Evolutionary conservation across 2,888 invertebrate genomes (phyloP).

Genomic region (Marasmarcha lunaedactyla): DNA sequence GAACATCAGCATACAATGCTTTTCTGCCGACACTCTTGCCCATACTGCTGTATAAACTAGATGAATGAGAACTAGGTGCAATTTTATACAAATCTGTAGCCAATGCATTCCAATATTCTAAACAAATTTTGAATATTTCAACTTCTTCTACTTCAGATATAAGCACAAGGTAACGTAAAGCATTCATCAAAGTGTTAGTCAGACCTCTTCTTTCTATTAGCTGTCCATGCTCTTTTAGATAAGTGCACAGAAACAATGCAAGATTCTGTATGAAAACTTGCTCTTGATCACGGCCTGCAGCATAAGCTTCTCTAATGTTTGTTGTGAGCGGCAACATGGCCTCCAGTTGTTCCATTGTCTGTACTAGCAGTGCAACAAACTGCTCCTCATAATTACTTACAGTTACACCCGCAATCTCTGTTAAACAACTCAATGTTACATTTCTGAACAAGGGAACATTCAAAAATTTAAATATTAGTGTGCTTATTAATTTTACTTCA

Average conservation of each 20-base stretch:
- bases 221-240: constrained; percentile 94
- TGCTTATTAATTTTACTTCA: constrained; percentile 96
- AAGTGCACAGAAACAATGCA: constrained; percentile 96
- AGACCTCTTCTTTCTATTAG: constrained; percentile 86
- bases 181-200: constrained; percentile 82
- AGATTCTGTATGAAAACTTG: constrained; percentile 99
- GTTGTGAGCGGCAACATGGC: constrained; percentile 91
- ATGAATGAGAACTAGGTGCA: constrained; percentile 75
- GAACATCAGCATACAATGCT: constrained; percentile 81
- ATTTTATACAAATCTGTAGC: constrained; percentile 93
- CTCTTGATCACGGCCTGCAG: constrained; percentile 93
- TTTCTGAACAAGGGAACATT: constrained; percentile 98
- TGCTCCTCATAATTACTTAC: constrained; percentile 92
- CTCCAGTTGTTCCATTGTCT: constrained; percentile 93
- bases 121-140: constrained; percentile 99
- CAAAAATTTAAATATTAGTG: constrained; percentile 95
- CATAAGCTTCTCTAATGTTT: constrained; percentile 94
- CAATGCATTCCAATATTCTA: constrained; percentile 98
- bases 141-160: constrained; percentile 99
- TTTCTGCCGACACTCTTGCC: constrained; percentile 71
- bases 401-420: constrained; percentile 95
- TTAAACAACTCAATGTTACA: constrained; percentile 97
- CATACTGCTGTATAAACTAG: constrained; percentile 38
- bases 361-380: constrained; percentile 89
- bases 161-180: constrained; percentile 86